Percentiles rank a stretch among this genome's conserved stretches.
Conservation (phyloP, 2,888 invertebrate genomes). For the Heliconius hortense region DNA sequence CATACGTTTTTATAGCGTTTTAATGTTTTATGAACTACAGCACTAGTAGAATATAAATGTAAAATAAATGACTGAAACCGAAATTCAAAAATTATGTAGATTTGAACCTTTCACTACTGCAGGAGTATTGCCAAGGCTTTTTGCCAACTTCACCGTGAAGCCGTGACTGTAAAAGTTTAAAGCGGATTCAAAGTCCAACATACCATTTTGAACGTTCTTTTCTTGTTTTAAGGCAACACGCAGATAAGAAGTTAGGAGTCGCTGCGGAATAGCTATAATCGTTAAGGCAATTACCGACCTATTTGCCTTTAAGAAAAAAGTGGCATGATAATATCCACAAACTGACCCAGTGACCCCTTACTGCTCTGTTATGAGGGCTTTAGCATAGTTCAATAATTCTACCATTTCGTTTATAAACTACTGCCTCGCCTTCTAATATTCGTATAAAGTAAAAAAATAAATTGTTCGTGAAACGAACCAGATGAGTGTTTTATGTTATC, state of each 20-base stretch:
- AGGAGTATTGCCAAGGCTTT: too few species aligned
- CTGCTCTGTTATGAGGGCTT: conserved; percentile 25
- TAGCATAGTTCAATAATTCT: conserved; percentile 29
- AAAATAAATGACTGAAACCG: too few species aligned
- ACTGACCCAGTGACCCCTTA: conserved; percentile 38
- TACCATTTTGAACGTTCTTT: conserved; percentile 17
- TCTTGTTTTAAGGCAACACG: conserved; percentile 21
- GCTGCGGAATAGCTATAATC: conserved; percentile 37
- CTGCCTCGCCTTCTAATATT: too few species aligned
- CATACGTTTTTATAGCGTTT: background rate
- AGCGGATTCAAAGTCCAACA: background rate
- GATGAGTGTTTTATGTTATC: background rate
- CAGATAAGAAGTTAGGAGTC: conserved; percentile 34
- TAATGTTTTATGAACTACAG: too few species aligned
- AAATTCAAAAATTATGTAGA: too few species aligned
- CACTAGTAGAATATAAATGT: too few species aligned
- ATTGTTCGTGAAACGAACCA: background rate
- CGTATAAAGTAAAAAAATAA: conserved; percentile 5
- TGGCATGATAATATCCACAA: conserved; percentile 40
- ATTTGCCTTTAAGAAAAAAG: conserved; percentile 37
- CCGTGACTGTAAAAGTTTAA: background rate
- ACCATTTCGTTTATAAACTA: conserved; percentile 10
- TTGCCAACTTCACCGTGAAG: too few species aligned
- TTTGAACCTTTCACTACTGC: background rate
- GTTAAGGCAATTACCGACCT: conserved; percentile 40